Conservation (phyloP, 2,113 vertebrate species). For the Seriola aureovittata region DNA sequence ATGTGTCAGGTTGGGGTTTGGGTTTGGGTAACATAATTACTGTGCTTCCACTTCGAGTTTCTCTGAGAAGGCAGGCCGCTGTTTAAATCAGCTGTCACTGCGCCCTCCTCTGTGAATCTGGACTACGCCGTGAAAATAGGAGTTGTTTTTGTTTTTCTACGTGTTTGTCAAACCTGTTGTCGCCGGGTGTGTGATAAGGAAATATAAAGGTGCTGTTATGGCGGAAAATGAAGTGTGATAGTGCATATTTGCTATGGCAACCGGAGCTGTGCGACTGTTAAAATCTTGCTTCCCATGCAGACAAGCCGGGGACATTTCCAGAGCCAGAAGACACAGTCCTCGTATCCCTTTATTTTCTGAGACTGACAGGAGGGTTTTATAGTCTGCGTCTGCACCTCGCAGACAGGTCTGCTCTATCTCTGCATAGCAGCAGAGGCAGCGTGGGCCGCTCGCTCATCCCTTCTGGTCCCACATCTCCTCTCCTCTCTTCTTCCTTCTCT, state of each 20-base stretch:
- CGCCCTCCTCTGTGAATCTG: constrained; percentile 1
- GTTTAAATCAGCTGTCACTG: not conserved
- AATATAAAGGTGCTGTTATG: constrained; percentile 24
- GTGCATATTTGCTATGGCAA: constrained; percentile 60
- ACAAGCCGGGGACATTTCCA: constrained; percentile 38
- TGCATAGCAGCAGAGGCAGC: constrained; percentile 58
- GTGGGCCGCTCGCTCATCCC: constrained; percentile 52
- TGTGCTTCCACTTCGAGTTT: constrained; percentile 29
- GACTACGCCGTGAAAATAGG: not conserved
- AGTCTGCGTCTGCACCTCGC: constrained; percentile 41
- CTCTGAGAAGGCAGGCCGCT: constrained; percentile 1
- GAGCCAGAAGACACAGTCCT: constrained; percentile 34
- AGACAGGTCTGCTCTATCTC: constrained; percentile 50
- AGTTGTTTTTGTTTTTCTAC: constrained; percentile 13
- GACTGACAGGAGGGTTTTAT: constrained; percentile 42
- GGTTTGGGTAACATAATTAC: constrained; percentile 50
- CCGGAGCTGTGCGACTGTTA: constrained; percentile 29
- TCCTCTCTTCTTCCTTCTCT: constrained; percentile 45
- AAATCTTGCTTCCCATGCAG: constrained; percentile 25
- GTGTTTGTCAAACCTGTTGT: constrained; percentile 48
- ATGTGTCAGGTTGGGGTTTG: constrained; percentile 35
- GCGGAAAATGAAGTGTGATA: constrained; percentile 25
- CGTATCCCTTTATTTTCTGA: constrained; percentile 34
- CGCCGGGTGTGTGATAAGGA: constrained; percentile 27
- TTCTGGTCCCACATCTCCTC: constrained; percentile 51